Base-by-base conservation (phyloP, 1,140 invertebrate species). In the Macrocentrus cingulum region DNA sequence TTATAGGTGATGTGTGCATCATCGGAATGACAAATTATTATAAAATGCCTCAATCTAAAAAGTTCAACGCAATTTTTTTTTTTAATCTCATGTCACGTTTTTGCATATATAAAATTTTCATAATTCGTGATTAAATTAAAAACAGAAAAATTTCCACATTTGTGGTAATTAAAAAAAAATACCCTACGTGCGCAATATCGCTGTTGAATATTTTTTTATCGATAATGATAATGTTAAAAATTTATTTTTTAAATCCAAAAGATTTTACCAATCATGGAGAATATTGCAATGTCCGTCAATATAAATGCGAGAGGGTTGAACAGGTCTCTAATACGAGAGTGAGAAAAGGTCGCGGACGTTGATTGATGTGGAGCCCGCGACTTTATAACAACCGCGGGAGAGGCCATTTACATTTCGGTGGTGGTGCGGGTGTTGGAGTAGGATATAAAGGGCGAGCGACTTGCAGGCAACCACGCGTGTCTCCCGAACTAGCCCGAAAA, bases 301-400 rank as follows among this genome's bases (percentile, higher is more conserved):
- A 59, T 59, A 59, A 59, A 59, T 59, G n/a, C n/a, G n/a, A n/a
- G n/a, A n/a, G n/a, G n/a, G n/a, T n/a, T n/a, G n/a, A n/a, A n/a
- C n/a, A n/a, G 20, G 46, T 22, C 2, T 13, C 23, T 32, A 44
- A 37, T n/a, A n/a, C n/a, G n/a, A n/a, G n/a, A n/a, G 18, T 46
- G 50, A 39, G 37, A 34, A 34, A 20, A 34, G 52, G 19, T 18
- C 50, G 34, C 53, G 57, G 19, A 2, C 18, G 37, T 34, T 59
- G 57, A 59, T 59, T 59, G 57, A 59, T 59, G 51, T 53, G 53
- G 32, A 25, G 42, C 18, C 16, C 19, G 49, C 49, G 49, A 51
- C 49, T 51, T 51, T 51, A 51, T 51, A 51, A 51, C 49, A 50
- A 50, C 49, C 34, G 25, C 49, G 34, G 19, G 25, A 51, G 39